Evolutionary conservation across 2,797 vertebrate species (phyloP), one percentile per base, ranked within the genome.

Genomic region (Sebastes elongatus): DNA sequence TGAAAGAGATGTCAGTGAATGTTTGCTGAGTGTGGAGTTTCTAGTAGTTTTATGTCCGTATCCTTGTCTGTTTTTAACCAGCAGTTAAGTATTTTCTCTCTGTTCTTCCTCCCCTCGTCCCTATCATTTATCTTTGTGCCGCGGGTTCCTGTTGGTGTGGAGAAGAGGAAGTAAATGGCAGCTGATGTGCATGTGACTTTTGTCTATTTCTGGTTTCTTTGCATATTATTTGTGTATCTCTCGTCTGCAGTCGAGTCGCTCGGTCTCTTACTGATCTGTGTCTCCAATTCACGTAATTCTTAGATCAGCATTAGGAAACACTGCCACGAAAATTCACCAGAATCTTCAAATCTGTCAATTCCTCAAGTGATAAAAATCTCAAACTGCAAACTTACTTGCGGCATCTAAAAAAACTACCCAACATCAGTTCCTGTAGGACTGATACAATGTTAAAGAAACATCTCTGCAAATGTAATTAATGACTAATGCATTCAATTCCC

Each of bases 171-270:
- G 70, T 35, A 60, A 46, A 71, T 7, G n/a, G 30, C 75, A 67
- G 80, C 79, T 76, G 66, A 71, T 28, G 62, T 18, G 4, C 74
- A 84, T 42, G 86, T 86, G 85, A 82, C 72, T 46, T 32, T 18
- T 27, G 35, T 61, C 23, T 38, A 56, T 69, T 69, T 76, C 25
- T 32, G 16, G 16, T 28, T 25, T 25, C 59, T 86, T 82, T 84
- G 86, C 82, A 85, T 87, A 46, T 2, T 2, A 68, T 87, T 86
- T 87, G 78, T 76, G 42, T 86, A 30, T 81, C n/a, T 83, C 32
- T 57, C 10, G n/a, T 75, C 53, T 76, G 23, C 27, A 3, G 63
- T 35, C 8, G 20, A 7, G 14, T 59, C 5, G 3, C 8, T 10
- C 32, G n/a, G 25, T 38, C 38, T 79, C 13, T 22, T 25, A 0